Percentiles rank a stretch among this genome's conserved stretches.
These are phyloP conservation scores for Cerastoderma edule DNA, from an alignment of 2,888 invertebrate genomes.

Conservation along the genomic window DNA sequence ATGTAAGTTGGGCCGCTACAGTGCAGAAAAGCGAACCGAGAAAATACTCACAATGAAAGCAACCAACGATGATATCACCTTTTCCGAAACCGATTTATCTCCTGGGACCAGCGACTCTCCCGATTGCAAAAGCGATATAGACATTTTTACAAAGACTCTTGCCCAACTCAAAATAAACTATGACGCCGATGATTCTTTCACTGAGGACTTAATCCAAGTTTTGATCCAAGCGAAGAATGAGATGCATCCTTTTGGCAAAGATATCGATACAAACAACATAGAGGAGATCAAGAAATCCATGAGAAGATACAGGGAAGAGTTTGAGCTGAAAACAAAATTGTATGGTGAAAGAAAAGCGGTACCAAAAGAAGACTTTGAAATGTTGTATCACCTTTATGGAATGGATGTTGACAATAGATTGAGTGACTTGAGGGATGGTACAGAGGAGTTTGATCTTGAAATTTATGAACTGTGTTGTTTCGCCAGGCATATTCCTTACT, in stretches of 20 bases:
- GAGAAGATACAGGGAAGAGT: slow-evolving; percentile 37
- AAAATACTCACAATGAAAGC: slow-evolving; percentile 46
- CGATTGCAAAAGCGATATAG: too few species aligned
- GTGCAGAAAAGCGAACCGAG: slow-evolving; percentile 47
- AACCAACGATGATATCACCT: background rate
- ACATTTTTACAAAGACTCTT: slow-evolving; percentile 8
- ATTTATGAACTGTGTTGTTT: slow-evolving; percentile 49
- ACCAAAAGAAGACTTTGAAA: slow-evolving; percentile 46
- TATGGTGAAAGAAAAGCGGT: slow-evolving; percentile 45
- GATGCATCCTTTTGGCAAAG: slow-evolving; percentile 47
- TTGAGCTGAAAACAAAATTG: slow-evolving; percentile 31
- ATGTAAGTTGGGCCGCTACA: slow-evolving; percentile 50
- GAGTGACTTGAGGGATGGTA: slow-evolving; percentile 28
- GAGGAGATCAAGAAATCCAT: slow-evolving; percentile 33
- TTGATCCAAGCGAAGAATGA: slow-evolving; percentile 39
- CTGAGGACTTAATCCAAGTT: slow-evolving; percentile 16
- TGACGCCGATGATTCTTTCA: background rate
- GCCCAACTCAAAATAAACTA: slow-evolving; percentile 7
- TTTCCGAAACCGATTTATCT: slow-evolving; percentile 7
- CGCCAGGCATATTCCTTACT: slow-evolving; percentile 53
- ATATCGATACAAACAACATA: slow-evolving; percentile 14
- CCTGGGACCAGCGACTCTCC: too few species aligned
- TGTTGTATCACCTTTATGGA: slow-evolving; percentile 40
- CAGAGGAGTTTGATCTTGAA: slow-evolving; percentile 29
- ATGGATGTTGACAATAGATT: slow-evolving; percentile 54